Base-by-base conservation (phyloP, 30 jellyfish, hydroid and myxozoan genomes). In the Hydra vulgaris region DNA sequence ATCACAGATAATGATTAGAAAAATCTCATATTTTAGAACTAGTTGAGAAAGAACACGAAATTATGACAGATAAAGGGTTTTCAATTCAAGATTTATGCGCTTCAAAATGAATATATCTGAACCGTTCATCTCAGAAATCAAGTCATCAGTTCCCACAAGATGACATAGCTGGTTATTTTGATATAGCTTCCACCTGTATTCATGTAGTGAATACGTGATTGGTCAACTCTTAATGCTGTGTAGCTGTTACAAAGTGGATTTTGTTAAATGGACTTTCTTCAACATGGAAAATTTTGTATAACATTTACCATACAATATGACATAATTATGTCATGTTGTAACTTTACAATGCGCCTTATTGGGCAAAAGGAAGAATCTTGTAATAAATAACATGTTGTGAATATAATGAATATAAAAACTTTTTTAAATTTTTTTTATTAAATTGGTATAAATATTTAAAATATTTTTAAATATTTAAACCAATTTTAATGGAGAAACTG, bases 1-100 rank as follows among this genome's bases (percentile, higher is more conserved):
- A 76, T 75, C 54, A 74, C 92, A 55, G 89, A 83, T 53, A 74
- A 81, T 74, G 89, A 76, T 68, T 88, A 7, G 92, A 83, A 25
- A 61, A 83, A 83, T 56, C 88, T 76, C 88, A 88, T 20, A 72
- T 24, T 83, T 72, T 83, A 26, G 53, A 77, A 17, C 71, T 83
- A 52, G 92, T 83, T 24, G 83, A 83, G 68, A 88, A 77, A 77
- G 88, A 77, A 25, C 92, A 83, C 78, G 89, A 83, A 56, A 79
- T 83, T 18, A 83, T 74, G 89, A 19, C 79, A 78, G 85, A n/a
- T n/a, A n/a, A n/a, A n/a, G n/a, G n/a, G n/a, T n/a, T n/a, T n/a
- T n/a, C n/a, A n/a, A n/a, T n/a, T n/a, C n/a, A n/a, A n/a, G n/a
- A 78, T 20, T 78, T 78, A 55, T 78, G 85, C 69, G 18, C 85